Conservation (phyloP, 2,797 vertebrate genomes). For the Mionectes olivaceus region DNA sequence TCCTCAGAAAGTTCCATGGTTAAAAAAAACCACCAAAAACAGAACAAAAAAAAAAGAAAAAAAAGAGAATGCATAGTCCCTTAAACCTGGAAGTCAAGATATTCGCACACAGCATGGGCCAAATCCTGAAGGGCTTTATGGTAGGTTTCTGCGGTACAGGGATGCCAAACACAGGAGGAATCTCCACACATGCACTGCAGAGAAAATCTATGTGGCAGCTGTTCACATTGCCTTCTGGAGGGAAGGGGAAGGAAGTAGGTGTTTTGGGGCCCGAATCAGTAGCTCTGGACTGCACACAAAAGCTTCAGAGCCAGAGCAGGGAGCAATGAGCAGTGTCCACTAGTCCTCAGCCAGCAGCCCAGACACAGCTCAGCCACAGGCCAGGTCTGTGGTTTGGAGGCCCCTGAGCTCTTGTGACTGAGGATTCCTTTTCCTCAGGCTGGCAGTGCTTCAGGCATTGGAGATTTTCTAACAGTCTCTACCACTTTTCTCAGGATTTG, state of each 20-base stretch:
- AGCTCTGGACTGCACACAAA: conserved; percentile 32
- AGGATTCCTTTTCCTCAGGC: conserved; percentile 20
- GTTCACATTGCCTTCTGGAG: neutral
- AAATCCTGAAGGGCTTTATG: conserved; percentile 26
- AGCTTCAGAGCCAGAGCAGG: neutral
- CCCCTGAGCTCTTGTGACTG: neutral
- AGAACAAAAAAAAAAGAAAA: neutral
- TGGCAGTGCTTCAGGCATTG: neutral
- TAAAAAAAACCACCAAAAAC: neutral
- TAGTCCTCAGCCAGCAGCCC: neutral
- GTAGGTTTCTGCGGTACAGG: neutral
- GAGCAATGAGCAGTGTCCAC: neutral
- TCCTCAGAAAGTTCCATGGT: neutral
- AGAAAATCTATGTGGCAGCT: conserved; percentile 55
- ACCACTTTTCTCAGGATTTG: conserved; percentile 9
- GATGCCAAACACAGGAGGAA: conserved; percentile 15
- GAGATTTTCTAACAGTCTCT: neutral
- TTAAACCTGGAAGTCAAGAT: conserved; percentile 28
- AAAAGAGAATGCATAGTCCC: neutral
- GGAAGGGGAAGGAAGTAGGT: neutral
- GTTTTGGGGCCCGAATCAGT: neutral
- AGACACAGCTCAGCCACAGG: accelerated
- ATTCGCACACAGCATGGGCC: conserved; percentile 4
- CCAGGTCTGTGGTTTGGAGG: conserved; percentile 32
- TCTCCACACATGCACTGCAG: conserved; percentile 28